Evolutionary conservation across 2,113 vertebrate genomes (phyloP).

Genomic region (Boulengeromyrus knoepffleri): DNA sequence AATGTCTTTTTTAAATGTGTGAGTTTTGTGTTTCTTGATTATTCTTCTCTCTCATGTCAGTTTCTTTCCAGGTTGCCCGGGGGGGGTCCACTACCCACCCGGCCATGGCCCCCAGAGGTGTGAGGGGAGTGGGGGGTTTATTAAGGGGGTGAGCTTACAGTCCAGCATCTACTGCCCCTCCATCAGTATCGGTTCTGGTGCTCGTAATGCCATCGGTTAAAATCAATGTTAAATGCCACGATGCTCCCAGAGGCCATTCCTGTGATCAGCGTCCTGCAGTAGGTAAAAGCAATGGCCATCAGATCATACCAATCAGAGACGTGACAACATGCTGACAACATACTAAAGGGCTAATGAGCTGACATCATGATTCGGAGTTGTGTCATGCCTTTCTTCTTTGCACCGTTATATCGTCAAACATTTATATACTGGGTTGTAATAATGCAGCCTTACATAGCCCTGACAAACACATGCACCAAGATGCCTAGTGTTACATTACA

Average conservation of each 20-base stretch:
- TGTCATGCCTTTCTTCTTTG: neutral
- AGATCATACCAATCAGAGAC: neutral
- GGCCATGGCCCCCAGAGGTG: conserved; percentile 31
- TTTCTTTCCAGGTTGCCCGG: conserved; percentile 25
- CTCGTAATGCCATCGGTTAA: conserved; percentile 99
- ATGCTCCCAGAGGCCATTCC: conserved; percentile 99
- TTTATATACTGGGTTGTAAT: neutral
- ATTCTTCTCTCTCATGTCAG: neutral
- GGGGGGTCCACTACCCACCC: conserved; percentile 33
- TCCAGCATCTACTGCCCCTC: conserved; percentile 35
- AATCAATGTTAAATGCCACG: conserved; percentile 99
- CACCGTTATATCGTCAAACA: neutral
- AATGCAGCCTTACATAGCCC: neutral
- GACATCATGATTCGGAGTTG: neutral
- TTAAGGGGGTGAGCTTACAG: neutral
- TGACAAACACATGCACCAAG: neutral
- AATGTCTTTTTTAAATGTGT: conserved; percentile 21
- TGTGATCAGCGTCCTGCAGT: conserved; percentile 90
- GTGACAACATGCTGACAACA: neutral
- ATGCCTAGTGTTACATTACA: neutral
- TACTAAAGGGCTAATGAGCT: neutral
- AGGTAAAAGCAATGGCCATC: neutral
- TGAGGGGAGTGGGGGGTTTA: neutral
- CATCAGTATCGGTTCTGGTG: conserved; percentile 98
- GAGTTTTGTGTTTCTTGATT: neutral